A percentile compares a stretch with the other conserved stretches of the same genome.
Conservation (phyloP, 1,140 invertebrate genomes). For the Episyrphus balteatus region DNA sequence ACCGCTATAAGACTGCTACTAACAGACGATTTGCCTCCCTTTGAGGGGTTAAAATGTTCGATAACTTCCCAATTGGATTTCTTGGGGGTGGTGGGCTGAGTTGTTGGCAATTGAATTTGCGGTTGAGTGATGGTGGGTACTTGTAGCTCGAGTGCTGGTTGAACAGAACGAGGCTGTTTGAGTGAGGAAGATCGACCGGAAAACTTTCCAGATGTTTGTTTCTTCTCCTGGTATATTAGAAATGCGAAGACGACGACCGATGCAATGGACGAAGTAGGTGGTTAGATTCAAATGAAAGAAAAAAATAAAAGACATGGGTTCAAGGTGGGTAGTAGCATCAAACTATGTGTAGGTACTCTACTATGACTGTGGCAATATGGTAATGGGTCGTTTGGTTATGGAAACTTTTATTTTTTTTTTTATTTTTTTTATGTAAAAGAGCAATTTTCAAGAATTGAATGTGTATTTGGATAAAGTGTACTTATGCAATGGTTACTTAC, state of each 20-base stretch:
- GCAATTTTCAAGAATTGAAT: not conserved
- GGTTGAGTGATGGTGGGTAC: constrained; percentile 18
- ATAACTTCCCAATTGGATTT: constrained; percentile 84
- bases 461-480: not conserved
- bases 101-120: constrained; percentile 35
- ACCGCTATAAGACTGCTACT: constrained; percentile 44
- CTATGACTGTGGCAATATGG: not conserved
- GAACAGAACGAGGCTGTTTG: constrained; percentile 22
- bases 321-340: not conserved
- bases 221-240: constrained; percentile 1
- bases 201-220: constrained; percentile 23
- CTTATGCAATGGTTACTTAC: constrained; percentile 14
- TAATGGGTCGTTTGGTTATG: not conserved
- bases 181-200: constrained; percentile 35
- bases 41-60: constrained; percentile 59
- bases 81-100: constrained; percentile 49
- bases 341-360: not conserved
- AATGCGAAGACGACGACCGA: not conserved
- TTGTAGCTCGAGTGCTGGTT: constrained; percentile 29
- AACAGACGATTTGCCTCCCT: constrained; percentile 38
- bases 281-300: not conserved
- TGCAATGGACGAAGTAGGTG: not conserved
- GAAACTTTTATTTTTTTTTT: not conserved
- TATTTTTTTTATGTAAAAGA: not conserved
- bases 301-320: not conserved